phyloP scores from a whole-genome alignment of 2,113 vertebrate species.

The Lophotis ruficrista region DNA sequence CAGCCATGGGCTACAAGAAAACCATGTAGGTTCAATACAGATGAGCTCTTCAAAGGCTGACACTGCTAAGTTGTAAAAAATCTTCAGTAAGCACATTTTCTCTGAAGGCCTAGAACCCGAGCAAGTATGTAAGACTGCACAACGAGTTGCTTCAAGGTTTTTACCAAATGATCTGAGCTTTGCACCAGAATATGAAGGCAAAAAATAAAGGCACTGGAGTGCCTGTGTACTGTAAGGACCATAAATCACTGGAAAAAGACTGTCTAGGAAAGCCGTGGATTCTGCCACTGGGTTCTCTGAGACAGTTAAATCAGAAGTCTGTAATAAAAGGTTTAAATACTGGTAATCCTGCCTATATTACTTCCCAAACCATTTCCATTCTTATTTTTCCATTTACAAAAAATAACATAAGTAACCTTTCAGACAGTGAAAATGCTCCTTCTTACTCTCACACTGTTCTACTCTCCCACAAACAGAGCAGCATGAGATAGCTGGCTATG shows the following conservation, averaged over 20 bases:
- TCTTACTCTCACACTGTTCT: neutral
- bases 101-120: neutral
- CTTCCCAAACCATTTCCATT: neutral
- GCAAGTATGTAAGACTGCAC: neutral
- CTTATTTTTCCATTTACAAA: neutral
- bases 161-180: neutral
- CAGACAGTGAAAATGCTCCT: neutral
- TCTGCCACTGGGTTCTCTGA: neutral
- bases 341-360: neutral
- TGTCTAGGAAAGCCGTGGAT: neutral
- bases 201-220: neutral
- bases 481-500: neutral
- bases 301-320: neutral
- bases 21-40: neutral
- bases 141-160: neutral
- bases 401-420: neutral
- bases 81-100: neutral
- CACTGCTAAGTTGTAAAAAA: neutral
- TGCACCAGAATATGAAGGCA: neutral
- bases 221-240: neutral
- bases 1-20: neutral
- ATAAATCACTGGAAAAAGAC: neutral
- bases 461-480: neutral
- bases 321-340: neutral
- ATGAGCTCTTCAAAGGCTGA: neutral